Percentiles rank a stretch among this genome's conserved stretches.
These are phyloP conservation scores for Centroberyx gerrardi DNA, from an alignment of 2,797 vertebrate species.

Conservation along the genomic window DNA sequence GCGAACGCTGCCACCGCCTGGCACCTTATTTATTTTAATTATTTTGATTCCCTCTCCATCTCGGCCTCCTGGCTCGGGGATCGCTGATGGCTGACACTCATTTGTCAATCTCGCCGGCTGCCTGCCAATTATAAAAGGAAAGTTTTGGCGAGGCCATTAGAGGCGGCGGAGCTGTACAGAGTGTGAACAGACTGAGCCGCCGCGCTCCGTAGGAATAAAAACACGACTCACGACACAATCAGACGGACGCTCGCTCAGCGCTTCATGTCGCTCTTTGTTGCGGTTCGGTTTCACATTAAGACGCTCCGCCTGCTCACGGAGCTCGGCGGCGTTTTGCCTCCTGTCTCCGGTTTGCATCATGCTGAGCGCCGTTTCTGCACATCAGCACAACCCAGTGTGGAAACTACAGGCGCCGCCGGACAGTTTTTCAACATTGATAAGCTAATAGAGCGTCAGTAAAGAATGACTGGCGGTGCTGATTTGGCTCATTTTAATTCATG, in stretches of 20 bases:
- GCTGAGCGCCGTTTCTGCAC: too few species aligned
- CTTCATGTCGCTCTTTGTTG: too few species aligned
- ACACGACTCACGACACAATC: too few species aligned
- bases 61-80: constrained; percentile 74
- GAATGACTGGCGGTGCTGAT: constrained; percentile 34
- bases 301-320: too few species aligned
- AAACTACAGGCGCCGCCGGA: too few species aligned
- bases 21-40: constrained; percentile 89
- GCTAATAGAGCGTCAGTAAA: constrained; percentile 4
- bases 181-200: constrained; percentile 70
- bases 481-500: constrained; percentile 21
- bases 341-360: too few species aligned
- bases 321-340: too few species aligned
- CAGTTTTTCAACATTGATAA: neutral
- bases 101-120: constrained; percentile 84
- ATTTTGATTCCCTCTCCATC: constrained; percentile 83
- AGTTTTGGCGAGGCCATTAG: constrained; percentile 85
- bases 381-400: too few species aligned
- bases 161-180: constrained; percentile 76
- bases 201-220: too few species aligned
- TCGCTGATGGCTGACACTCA: constrained; percentile 85
- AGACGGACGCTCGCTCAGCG: too few species aligned
- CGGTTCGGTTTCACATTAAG: too few species aligned
- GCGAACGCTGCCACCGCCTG: constrained; percentile 72
- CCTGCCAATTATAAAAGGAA: constrained; percentile 86